phyloP scores from a whole-genome alignment of 2,888 invertebrate genomes.

The Drosophila parthenogenetica region DNA sequence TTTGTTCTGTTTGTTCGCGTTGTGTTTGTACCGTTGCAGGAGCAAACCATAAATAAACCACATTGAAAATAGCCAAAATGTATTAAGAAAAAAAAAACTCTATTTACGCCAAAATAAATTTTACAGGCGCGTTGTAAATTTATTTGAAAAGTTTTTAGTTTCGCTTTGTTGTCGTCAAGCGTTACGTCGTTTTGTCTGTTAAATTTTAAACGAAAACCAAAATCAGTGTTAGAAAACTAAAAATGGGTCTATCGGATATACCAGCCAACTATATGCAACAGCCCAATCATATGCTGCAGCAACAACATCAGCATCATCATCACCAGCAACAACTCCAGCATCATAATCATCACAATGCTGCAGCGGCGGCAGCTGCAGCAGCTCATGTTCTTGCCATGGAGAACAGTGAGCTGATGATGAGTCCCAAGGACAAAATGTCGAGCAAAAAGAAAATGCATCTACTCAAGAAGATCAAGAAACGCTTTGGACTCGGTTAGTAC shows the following conservation, averaged over 20 bases:
- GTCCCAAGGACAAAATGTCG: conserved; percentile 82
- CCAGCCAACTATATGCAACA: conserved; percentile 77
- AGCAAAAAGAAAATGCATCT: conserved; percentile 92
- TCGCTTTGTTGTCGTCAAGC: conserved; percentile 26
- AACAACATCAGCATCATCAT: conserved; percentile 50
- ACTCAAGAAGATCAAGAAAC: conserved; percentile 94
- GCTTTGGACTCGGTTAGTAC: conserved; percentile 93
- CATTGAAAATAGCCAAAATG: conserved; percentile 64
- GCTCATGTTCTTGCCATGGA: conserved; percentile 81
- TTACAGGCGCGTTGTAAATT: conserved; percentile 52
- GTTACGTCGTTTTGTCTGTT: conserved; percentile 34
- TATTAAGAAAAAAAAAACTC: conserved; percentile 56
- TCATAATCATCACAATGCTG: conserved; percentile 42
- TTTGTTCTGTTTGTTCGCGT: conserved; percentile 46
- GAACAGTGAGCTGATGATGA: conserved; percentile 68
- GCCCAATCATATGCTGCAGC: conserved; percentile 57
- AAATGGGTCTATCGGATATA: conserved; percentile 83
- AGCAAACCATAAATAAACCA: conserved; percentile 43
- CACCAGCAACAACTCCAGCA: conserved; percentile 53
- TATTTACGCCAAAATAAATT: conserved; percentile 55
- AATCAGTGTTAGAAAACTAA: conserved; percentile 27
- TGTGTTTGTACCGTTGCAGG: conserved; percentile 53
- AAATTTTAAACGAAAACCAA: conserved; percentile 14
- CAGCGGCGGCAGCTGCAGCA: conserved; percentile 61
- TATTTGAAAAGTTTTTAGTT: conserved; percentile 28